These are phyloP conservation scores for Pseudomyrmex flavicornis DNA, from an alignment of 1,140 invertebrate genomes.

Conservation along the genomic window DNA sequence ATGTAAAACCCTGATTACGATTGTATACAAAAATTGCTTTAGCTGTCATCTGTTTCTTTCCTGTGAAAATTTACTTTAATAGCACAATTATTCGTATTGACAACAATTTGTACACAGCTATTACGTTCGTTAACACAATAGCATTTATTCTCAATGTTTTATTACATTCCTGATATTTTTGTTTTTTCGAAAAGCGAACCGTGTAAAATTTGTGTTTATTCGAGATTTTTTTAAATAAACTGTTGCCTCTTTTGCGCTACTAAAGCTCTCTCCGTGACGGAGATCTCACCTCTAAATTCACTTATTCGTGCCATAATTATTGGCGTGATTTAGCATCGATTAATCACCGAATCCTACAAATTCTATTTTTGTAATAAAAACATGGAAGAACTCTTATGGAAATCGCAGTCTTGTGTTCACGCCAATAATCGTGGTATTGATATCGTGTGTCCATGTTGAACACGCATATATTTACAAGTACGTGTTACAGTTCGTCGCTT, in stretches of 20 bases:
- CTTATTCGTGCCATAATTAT: too few relatives aligned
- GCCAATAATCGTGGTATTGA: too few relatives aligned
- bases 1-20: not conserved
- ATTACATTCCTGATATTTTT: slow-evolving; percentile 36
- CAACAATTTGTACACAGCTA: slow-evolving; percentile 42
- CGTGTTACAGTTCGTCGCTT: not conserved
- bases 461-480: not conserved
- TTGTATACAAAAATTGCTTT: slow-evolving; percentile 1
- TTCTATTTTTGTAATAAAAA: too few relatives aligned
- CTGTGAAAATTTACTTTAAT: not conserved
- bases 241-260: too few relatives aligned
- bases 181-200: slow-evolving; percentile 64
- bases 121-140: slow-evolving; percentile 17
- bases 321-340: too few relatives aligned
- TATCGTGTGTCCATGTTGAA: not conserved
- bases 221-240: not conserved
- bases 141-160: slow-evolving; percentile 48
- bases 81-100: not conserved
- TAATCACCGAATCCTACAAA: too few relatives aligned
- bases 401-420: too few relatives aligned
- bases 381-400: too few relatives aligned
- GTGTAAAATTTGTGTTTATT: slow-evolving; percentile 10
- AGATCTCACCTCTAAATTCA: too few relatives aligned
- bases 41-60: not conserved
- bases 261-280: too few relatives aligned